Conservation (phyloP, 23 tunicate genomes). For the Botrylloides violaceus region DNA sequence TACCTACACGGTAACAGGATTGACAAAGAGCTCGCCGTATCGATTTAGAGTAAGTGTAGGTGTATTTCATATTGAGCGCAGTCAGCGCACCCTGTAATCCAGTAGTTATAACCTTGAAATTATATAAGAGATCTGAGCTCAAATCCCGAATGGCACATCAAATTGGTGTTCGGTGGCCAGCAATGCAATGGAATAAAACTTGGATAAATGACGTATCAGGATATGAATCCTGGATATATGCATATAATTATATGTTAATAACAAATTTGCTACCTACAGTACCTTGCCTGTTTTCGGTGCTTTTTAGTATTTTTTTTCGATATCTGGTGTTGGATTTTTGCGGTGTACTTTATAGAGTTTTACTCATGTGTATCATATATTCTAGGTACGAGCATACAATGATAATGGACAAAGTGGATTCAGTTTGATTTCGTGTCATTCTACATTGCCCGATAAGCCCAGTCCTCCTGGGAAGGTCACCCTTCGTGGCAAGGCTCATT, state of each 20-base stretch:
- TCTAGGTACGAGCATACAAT: constrained; percentile 46
- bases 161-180: too few relatives aligned
- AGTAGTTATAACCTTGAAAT: too few relatives aligned
- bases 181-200: too few relatives aligned
- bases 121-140: too few relatives aligned
- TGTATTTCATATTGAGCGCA: too few relatives aligned
- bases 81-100: too few relatives aligned
- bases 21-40: constrained; percentile 31
- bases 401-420: constrained; percentile 47
- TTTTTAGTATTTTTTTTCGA: background rate
- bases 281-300: constrained; percentile 3
- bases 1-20: constrained; percentile 20
- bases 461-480: constrained; percentile 48
- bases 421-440: constrained; percentile 27
- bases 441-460: constrained; percentile 54
- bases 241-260: too few relatives aligned
- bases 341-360: too few relatives aligned
- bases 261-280: background rate
- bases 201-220: too few relatives aligned
- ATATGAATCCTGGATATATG: too few relatives aligned
- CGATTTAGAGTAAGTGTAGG: constrained; percentile 64
- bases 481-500: constrained; percentile 49
- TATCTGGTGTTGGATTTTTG: too few relatives aligned
- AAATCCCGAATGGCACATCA: too few relatives aligned
- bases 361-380: constrained; percentile 3